Evolutionary conservation across 2,888 invertebrate species (phyloP).

Genomic region (Ethmia dodecea): DNA sequence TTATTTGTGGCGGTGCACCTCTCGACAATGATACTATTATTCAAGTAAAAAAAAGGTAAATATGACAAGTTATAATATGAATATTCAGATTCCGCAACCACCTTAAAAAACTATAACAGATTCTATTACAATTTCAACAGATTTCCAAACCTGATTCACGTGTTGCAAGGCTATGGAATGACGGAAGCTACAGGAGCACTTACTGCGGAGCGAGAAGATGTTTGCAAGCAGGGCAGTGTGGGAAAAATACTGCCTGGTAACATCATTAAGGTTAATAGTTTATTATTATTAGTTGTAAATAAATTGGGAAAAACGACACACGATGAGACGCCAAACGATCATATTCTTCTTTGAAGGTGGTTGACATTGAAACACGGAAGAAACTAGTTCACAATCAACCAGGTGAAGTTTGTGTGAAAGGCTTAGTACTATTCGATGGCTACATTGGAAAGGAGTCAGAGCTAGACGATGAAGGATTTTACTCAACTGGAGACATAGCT

Average conservation of each 20-base stretch:
- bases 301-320: too few species aligned
- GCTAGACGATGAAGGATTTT: slow-evolving; percentile 53
- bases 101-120: background rate
- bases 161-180: slow-evolving; percentile 29
- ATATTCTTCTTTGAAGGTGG: slow-evolving; percentile 34
- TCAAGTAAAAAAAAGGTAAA: slow-evolving; percentile 15
- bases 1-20: background rate
- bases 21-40: background rate
- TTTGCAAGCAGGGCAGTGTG: slow-evolving; percentile 22
- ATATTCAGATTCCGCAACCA: background rate
- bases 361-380: slow-evolving; percentile 43
- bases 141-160: slow-evolving; percentile 20
- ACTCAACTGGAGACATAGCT: slow-evolving; percentile 52
- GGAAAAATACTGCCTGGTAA: slow-evolving; percentile 19
- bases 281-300: too few species aligned
- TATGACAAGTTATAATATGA: background rate
- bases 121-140: slow-evolving; percentile 12
- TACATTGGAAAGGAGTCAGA: slow-evolving; percentile 40
- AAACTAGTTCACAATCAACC: slow-evolving; percentile 41
- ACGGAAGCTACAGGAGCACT: slow-evolving; percentile 23
- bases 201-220: slow-evolving; percentile 13
- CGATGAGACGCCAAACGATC: background rate
- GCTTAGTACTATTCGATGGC: slow-evolving; percentile 43
- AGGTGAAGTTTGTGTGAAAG: slow-evolving; percentile 53
- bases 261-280: slow-evolving; percentile 18